Evolutionary conservation across 2,888 invertebrate genomes (phyloP).

Genomic region (Deilephila elpenor): DNA sequence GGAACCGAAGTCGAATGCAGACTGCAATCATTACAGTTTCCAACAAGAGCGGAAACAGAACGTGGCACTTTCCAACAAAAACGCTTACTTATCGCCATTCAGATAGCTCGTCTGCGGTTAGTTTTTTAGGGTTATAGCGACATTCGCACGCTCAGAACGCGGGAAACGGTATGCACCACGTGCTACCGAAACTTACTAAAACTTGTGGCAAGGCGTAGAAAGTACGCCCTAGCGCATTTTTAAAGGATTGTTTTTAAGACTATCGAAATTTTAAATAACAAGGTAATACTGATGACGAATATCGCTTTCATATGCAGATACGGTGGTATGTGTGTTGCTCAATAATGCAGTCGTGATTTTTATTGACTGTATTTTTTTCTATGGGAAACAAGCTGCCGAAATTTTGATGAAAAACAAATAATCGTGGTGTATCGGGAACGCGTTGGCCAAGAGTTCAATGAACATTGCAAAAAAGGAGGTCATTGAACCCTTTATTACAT

Average conservation of each 20-base stretch:
- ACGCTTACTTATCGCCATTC: constrained; percentile 5
- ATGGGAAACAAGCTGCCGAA: constrained; percentile 45
- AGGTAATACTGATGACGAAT: neutral
- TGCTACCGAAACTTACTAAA: neutral
- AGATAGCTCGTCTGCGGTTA: constrained; percentile 11
- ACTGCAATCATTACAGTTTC: neutral
- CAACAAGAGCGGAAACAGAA: neutral
- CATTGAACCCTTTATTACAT: constrained; percentile 69
- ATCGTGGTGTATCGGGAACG: constrained; percentile 62
- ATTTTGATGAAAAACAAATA: constrained; percentile 48
- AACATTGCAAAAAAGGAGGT: constrained; percentile 75
- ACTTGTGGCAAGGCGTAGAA: neutral
- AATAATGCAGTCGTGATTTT: neutral
- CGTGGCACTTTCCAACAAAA: neutral
- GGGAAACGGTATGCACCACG: constrained; percentile 18
- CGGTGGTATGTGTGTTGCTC: no score
- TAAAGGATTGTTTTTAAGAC: neutral
- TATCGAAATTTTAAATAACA: neutral
- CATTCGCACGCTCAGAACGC: constrained; percentile 11
- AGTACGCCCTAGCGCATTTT: neutral
- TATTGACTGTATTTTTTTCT: no score
- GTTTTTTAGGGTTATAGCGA: constrained; percentile 17
- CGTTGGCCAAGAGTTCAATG: constrained; percentile 76
- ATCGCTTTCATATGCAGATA: no score
- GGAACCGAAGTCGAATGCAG: no score